Base-by-base conservation (phyloP, 2,113 vertebrate species). In the Dicaeum eximium region DNA sequence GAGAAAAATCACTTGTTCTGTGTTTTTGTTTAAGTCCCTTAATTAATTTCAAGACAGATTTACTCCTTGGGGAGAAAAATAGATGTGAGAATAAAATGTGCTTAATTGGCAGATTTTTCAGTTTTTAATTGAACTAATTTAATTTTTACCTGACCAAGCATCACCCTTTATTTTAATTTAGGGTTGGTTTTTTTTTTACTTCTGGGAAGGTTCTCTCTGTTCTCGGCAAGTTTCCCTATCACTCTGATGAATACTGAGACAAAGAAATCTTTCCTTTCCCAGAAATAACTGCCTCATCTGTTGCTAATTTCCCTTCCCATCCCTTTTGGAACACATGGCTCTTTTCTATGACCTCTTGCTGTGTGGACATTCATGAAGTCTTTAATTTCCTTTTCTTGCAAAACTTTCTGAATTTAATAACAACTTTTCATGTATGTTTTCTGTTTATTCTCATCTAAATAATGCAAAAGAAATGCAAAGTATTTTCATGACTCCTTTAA, bases 261-360 rank as follows among this genome's bases (percentile, higher is more conserved):
- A 90, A 95, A 95, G 87, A 95, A 94, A 87, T 60, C 31, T 69
- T 83, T 69, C 71, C 56, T 81, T 93, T 95, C 90, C 74, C 85
- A 94, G 54, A 89, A 93, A 58, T 37, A 75, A 75, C 56, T 58
- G 35, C 57, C 69, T 95, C 86, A 88, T 87, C 87, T 93, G 81
- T 84, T 94, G 74, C 69, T 84, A 66, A 84, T 82, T 92, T 57
- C 67, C 61, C 45, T 57, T 66, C 73, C 64, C n/a, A 31, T 31
- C 37, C 35, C 57, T 86, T 66, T 67, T 21, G n/a, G 62, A 81
- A 87, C 73, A 91, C 77, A 86, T 9, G 53, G 64, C 80, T 85
- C 54, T 25, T 8, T 80, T 80, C 84, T 83, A 3, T 35, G 69
- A 81, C 89, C 57, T 83, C 86, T 73, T 90, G 65, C 84, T 79